Evolutionary conservation across 2,797 vertebrate genomes (phyloP), one percentile per base, ranked within the genome.

Genomic region (Brotogeris chrysoptera): DNA sequence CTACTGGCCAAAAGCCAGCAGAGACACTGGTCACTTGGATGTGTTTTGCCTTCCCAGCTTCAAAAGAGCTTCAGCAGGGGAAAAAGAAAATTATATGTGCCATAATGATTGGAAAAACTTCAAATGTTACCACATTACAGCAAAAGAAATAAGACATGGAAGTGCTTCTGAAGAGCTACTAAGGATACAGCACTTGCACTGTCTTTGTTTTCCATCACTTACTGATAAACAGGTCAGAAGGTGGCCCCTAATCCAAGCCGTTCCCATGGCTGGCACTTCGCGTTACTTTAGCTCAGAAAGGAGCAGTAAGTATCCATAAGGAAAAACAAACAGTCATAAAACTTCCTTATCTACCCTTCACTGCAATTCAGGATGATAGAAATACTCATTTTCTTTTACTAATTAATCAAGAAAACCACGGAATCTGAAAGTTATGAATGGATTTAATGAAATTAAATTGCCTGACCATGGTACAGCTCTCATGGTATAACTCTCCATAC

Each of bases 371-470:
- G 30, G 57, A 52, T 32, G 52, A 74, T 52, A 71, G 47, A 88
- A 84, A 88, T 32, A 68, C 30, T 83, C 21, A 93, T 88, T 92
- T 91, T 76, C 9, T 81, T 73, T 39, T 13, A 55, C 50, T 80
- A 64, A 53, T 72, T 94, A 49, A 72, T 74, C 41, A 77, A 69
- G 61, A 84, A 86, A 90, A 17, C 6, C 27, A 32, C 39, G 8
- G 57, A 85, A 88, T 86, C 46, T 79, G 30, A 66, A 93, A 66
- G 43, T 88, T 78, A 60, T 24, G 44, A 88, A 55, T 65, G 64
- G n/a, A 43, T 90, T 88, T 83, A 27, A 65, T 47, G 59, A 83
- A 84, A 88, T 84, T 73, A 70, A 92, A 88, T 90, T 89, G 44
- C 57, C 88, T 94, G 61, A 71, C 38, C n/a, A 9, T 2, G 30